Evolutionary conservation across 1,140 invertebrate genomes (phyloP).

Genomic region (Solen grandis): DNA sequence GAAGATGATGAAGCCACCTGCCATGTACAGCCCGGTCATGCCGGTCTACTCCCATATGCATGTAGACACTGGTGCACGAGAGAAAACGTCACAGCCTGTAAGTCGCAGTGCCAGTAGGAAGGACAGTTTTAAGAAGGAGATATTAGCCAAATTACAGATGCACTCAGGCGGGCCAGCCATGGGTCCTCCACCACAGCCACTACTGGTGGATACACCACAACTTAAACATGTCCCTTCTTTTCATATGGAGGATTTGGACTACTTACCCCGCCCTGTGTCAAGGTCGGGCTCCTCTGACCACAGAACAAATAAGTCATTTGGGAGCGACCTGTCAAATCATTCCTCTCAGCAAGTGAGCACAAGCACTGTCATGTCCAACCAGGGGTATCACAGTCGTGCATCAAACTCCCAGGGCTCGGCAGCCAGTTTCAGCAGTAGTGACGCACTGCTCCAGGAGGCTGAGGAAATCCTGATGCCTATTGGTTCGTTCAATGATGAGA

Average conservation of each 20-base stretch:
- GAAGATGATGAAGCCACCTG: conserved; percentile 47
- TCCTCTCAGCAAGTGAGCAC: conserved; percentile 34
- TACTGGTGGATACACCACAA: conserved; percentile 23
- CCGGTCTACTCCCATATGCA: conserved; percentile 46
- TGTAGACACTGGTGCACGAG: conserved; percentile 25
- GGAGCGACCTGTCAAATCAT: conserved; percentile 38
- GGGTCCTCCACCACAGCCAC: conserved; percentile 43
- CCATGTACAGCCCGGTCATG: conserved; percentile 36
- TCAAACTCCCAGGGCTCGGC: conserved; percentile 29
- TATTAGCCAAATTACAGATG: conserved; percentile 56
- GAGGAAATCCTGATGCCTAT: conserved; percentile 47
- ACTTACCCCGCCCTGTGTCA: conserved; percentile 29
- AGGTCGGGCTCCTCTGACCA: conserved; percentile 45
- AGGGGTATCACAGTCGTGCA: conserved; percentile 39
- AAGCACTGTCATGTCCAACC: conserved; percentile 42
- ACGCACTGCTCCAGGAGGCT: conserved; percentile 40
- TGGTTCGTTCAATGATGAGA: conserved; percentile 37
- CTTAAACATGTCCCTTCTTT: conserved; percentile 44
- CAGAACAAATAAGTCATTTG: conserved; percentile 41
- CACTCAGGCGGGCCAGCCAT: conserved; percentile 54
- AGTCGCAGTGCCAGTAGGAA: conserved; percentile 68
- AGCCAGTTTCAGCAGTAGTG: conserved; percentile 21
- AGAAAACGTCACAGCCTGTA: conserved; percentile 58
- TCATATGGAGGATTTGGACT: conserved; percentile 50
- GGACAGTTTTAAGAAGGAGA: conserved; percentile 74